Evolutionary conservation across 2,797 vertebrate species (phyloP), one percentile per base, ranked within the genome.

Genomic region (Sardinella longiceps): DNA sequence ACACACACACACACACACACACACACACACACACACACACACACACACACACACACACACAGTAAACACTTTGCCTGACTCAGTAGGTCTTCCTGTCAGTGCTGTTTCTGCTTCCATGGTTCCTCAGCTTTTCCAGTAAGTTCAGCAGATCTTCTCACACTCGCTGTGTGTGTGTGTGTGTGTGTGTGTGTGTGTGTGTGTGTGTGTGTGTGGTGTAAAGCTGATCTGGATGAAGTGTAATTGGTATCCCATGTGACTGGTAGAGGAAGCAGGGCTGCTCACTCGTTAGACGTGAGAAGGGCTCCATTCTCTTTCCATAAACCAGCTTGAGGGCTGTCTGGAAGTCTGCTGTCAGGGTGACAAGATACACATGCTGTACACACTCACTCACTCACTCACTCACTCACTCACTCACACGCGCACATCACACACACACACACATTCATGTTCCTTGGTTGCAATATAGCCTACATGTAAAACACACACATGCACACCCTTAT

Each of bases 81-180:
- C 66, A 74, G 66, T 33, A 39, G 3, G 33, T 15, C 66, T 30
- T 74, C 66, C 66, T 74, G 66, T 74, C 66, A 74, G 33, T 4
- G 5, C 20, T 74, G 33, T 74, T 39, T 74, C 30, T 74, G 66
- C 12, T 18, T 74, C 66, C 14, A 1, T 74, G 66, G 66, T 39
- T 74, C 33, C 15, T 37, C 33, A 15, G 33, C 15, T 74, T 37
- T 74, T 74, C 66, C 66, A 74, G 66, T 74, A 74, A 74, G 66
- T 74, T 74, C 14, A 74, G 14, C 66, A 30, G 28, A 3, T 70
- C 28, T 9, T 56, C 53, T 56, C 53, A 56, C 53, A 23, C 3
- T 56, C 15, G 20, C 18, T 53, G 20, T 58, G 23, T 60, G 56
- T 60, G 56, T 60, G 56, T 60, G n/a, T 58, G 23, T 25, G 56